Evolutionary conservation across 2,888 invertebrate species (phyloP), one percentile per base, ranked within the genome.

Genomic region (Leucozona laternaria): DNA sequence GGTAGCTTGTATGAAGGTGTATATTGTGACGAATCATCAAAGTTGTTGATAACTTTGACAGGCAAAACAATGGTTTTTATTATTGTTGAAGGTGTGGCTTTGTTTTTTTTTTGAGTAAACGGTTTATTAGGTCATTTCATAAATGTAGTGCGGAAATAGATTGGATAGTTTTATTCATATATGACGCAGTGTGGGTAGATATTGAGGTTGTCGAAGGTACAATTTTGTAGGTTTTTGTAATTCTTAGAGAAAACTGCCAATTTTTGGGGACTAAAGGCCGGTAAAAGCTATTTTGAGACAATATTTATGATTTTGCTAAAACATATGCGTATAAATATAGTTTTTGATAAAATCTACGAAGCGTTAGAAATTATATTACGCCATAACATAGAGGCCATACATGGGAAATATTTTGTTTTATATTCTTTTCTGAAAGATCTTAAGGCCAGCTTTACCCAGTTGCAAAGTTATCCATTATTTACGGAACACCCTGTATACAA

Each of bases 41-140:
- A 82, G 11, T 40, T 28, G 22, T 60, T 43, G 53, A 37, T 37
- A 15, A 48, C 1, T 48, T 6, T 50, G 22, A 1, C 8, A 25
- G 28, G 11, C 34, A 53, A 40, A 60, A 48, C 31, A 34, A 57
- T 50, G n/a, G n/a, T n/a, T n/a, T n/a, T n/a, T 22, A 20, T 50
- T 53, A 3, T 31, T 31, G 17, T 20, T 55, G 6, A 20, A 66
- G 66, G 66, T 66, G 72, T 57, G 70, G 50, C 55, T 66, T 71
- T 50, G 37, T 43, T 43, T 62, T 43, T 2, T 28, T 55, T 68
- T n/a, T n/a, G n/a, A n/a, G n/a, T n/a, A n/a, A n/a, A 40, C 34
- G 11, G 79, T 1, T 73, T 40, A 66, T 28, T 15, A 28, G 13
- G 37, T 31, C 8, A 31, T 4, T 7, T 43, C 28, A 43, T 45